Percentiles rank a stretch among this genome's conserved stretches.
Conservation (phyloP, 2,113 vertebrate species). For the Acrocephalus kingi region DNA sequence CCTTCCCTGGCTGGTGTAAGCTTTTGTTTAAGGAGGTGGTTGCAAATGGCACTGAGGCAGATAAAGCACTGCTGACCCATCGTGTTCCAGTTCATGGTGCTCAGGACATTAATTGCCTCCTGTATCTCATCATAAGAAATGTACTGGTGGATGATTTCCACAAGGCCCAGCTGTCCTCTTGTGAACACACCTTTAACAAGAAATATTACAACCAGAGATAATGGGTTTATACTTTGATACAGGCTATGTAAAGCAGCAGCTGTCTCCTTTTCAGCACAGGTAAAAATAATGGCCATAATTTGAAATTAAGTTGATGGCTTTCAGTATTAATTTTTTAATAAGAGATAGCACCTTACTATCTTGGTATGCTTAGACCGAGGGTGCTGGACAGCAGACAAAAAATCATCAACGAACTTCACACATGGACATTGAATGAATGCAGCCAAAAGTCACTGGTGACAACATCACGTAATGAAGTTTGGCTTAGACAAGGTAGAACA, state of each 20-base stretch:
- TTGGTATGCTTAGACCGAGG: background rate
- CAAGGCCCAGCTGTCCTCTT: conserved; percentile 78
- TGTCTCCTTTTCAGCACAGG: background rate
- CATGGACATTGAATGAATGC: accelerated
- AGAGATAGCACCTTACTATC: background rate
- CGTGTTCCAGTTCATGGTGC: conserved; percentile 90
- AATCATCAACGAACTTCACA: background rate
- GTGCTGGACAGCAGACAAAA: background rate
- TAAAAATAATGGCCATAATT: background rate
- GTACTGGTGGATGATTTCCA: conserved; percentile 87
- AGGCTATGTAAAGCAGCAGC: background rate
- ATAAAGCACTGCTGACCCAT: conserved; percentile 82
- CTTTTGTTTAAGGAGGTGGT: conserved; percentile 90
- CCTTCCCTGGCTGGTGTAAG: conserved; percentile 87
- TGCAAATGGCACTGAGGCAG: conserved; percentile 83
- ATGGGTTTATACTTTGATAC: background rate
- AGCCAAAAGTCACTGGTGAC: background rate
- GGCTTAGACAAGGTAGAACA: background rate
- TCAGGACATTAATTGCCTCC: conserved; percentile 86
- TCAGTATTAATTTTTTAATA: background rate
- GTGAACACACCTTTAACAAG: conserved; percentile 82
- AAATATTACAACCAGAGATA: background rate
- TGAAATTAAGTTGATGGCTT: background rate
- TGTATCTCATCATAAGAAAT: conserved; percentile 79
- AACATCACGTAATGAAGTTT: background rate